Evolutionary conservation across 2,113 vertebrate genomes (phyloP).

Genomic region (Melanotaenia duboulayi): DNA sequence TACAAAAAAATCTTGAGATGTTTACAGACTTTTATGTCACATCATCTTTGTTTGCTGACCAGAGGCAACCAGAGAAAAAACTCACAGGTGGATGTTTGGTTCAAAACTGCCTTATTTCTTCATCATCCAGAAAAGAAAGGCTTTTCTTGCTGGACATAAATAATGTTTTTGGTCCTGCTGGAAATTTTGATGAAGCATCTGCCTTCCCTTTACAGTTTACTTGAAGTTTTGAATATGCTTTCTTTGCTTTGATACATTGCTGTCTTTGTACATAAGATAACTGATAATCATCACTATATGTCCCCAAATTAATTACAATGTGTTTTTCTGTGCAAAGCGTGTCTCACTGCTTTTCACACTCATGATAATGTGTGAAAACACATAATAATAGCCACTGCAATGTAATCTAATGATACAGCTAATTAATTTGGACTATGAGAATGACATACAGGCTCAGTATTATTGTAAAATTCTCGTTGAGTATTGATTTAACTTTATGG

Average conservation of each 20-base stretch:
- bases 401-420: slow-evolving; percentile 20
- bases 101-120: background rate
- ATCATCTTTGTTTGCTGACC: background rate
- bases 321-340: background rate
- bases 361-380: slow-evolving; percentile 16
- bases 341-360: slow-evolving; percentile 33
- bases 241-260: too few relatives aligned
- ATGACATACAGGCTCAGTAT: background rate
- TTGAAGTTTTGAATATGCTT: too few relatives aligned
- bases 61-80: background rate
- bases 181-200: too few relatives aligned
- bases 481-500: background rate
- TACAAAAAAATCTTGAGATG: too few relatives aligned
- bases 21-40: background rate
- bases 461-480: background rate
- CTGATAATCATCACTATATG: background rate
- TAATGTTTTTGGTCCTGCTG: too few relatives aligned
- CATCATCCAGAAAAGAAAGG: too few relatives aligned
- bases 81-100: background rate
- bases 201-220: too few relatives aligned
- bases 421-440: slow-evolving; percentile 42
- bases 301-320: slow-evolving; percentile 10
- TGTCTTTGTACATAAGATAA: too few relatives aligned
- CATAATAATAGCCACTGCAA: slow-evolving; percentile 20
- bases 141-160: too few relatives aligned